Evolutionary conservation across 2,113 vertebrate species (phyloP).

Genomic region (Epinephelus lanceolatus): DNA sequence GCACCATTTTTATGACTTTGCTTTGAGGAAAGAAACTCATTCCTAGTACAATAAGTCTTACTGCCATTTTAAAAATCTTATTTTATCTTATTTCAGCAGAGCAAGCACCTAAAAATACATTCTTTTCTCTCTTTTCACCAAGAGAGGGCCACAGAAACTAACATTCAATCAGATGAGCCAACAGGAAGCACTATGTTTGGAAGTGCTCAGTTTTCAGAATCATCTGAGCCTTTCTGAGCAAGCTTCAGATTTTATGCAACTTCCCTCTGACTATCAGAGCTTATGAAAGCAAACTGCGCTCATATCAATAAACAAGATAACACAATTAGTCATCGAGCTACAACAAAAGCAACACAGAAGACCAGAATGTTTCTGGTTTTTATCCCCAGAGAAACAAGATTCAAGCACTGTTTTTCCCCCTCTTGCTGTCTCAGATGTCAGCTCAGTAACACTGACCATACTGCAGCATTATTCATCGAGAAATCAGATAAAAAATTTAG

Average conservation of each 20-base stretch:
- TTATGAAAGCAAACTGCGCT: conserved; percentile 15
- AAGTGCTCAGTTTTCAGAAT: background rate
- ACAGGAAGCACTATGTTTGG: background rate
- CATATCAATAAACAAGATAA: conserved; percentile 28
- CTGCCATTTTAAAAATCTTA: background rate
- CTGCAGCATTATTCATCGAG: background rate
- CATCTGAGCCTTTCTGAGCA: background rate
- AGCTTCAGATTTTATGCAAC: background rate
- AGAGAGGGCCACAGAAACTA: background rate
- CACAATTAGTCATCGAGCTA: background rate
- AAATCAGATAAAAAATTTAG: background rate
- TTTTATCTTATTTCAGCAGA: background rate
- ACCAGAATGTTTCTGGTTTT: background rate
- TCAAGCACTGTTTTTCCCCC: background rate
- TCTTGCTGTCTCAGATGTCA: background rate
- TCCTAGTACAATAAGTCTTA: background rate
- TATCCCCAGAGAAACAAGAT: background rate
- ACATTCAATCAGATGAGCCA: conserved; percentile 1
- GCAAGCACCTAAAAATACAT: background rate
- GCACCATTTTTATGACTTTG: background rate
- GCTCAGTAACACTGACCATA: background rate
- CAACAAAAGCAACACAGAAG: background rate
- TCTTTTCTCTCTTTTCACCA: background rate
- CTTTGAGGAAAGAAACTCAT: background rate
- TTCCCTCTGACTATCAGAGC: background rate